Base-by-base conservation (phyloP, 2,888 invertebrate genomes). In the Lycia hirtaria region DNA sequence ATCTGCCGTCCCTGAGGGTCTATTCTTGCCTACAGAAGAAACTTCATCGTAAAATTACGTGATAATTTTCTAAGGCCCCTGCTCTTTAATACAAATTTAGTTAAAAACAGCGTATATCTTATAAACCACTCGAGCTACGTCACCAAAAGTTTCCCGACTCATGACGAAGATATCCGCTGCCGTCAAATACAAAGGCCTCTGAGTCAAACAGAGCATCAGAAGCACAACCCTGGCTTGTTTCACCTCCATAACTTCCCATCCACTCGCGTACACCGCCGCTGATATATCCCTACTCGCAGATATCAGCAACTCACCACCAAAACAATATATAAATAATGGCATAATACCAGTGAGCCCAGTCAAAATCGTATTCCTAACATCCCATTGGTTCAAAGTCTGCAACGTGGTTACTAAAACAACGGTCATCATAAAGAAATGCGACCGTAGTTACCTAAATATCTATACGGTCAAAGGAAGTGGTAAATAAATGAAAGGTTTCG, bases 101-200 rank as follows among this genome's bases (percentile, higher is more conserved):
- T 85, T 83, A 64, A 84, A 83, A 22, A 83, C 82, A 9, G 85
- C 83, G 56, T 85, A 84, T 65, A 85, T 80, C 72, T 84, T 84
- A 56, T 85, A 85, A 43, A 85, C 73, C 19, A 81, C 73, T 64
- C 82, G 84, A 0, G 72, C 81, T 3, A 85, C 75, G 12, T 78
- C 64, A 0, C 81, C 84, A 50, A 85, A 85, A 10, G 83, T 85
- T 24, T 84, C 75, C 30, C 83, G 72, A 41, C 81, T 83, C 83
- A 85, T 85, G 6, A 79, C 57, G 28, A 83, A 80, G 38, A 82
- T 53, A 64, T 78, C 77, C 3, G 81, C 83, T 2, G 85, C 85
- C 2, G 81, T 83, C 55, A 85, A 71, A 62, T 60, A 69, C 10
- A 83, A 60, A 0, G 80, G 77, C 12, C 69, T 73, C 56, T 83